Evolutionary conservation across 2,113 vertebrate genomes (phyloP).

Genomic region (Helogale parvula): DNA sequence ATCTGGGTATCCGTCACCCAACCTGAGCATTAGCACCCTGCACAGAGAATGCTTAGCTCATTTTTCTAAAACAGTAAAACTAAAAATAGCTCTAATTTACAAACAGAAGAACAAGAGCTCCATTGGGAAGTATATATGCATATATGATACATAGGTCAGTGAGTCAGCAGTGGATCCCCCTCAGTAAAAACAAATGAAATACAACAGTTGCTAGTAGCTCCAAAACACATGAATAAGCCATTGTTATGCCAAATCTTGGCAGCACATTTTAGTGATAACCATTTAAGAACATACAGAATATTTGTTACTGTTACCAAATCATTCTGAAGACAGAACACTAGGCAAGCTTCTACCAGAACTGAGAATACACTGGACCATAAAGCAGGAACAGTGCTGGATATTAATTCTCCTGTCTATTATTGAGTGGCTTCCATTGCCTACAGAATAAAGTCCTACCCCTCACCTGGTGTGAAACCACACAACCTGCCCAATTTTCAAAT

Average conservation of each 20-base stretch:
- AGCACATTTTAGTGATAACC: neutral
- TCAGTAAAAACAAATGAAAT: conserved; percentile 45
- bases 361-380: neutral
- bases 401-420: neutral
- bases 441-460: neutral
- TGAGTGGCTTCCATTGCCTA: neutral
- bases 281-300: neutral
- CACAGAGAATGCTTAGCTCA: neutral
- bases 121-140: neutral
- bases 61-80: conserved; percentile 46
- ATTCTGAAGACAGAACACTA: conserved; percentile 10
- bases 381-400: neutral
- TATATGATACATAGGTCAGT: neutral
- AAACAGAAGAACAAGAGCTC: neutral
- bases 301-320: neutral
- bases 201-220: neutral
- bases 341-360: neutral
- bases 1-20: neutral
- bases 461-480: neutral
- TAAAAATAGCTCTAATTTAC: conserved; percentile 41
- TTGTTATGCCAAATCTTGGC: neutral
- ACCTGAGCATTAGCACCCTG: neutral
- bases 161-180: neutral
- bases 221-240: neutral
- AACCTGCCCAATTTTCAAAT: neutral